Conservation (phyloP, 2,797 vertebrate species). For the Anguilla obscura region DNA sequence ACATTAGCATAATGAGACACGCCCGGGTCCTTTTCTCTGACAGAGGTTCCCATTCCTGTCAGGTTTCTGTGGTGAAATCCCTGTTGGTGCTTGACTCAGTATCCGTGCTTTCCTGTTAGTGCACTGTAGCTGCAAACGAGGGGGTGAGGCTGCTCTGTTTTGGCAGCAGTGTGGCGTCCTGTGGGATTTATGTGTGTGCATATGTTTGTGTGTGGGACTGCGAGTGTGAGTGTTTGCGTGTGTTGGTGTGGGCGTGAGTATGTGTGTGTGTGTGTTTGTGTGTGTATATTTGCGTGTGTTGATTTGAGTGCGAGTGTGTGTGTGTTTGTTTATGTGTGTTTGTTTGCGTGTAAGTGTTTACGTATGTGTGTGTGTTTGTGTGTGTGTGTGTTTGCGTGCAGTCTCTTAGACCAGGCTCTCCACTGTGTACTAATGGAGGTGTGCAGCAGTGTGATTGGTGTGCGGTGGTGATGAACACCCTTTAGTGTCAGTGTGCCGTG, state of each 20-base stretch:
- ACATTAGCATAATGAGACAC: constrained; percentile 54
- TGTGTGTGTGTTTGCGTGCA: no score
- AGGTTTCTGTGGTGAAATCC: neutral
- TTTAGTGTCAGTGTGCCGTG: neutral
- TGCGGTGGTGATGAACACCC: neutral
- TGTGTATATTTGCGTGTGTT: no score
- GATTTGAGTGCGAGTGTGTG: no score
- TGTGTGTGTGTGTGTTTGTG: no score
- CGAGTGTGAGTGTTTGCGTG: neutral
- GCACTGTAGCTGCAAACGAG: neutral
- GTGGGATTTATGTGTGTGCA: neutral
- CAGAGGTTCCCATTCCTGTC: neutral
- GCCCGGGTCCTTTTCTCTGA: constrained; percentile 34
- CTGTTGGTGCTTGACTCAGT: neutral
- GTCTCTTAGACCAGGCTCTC: neutral
- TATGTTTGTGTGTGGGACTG: neutral
- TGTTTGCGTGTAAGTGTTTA: neutral
- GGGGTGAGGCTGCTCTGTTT: neutral
- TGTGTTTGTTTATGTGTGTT: no score
- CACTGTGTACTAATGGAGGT: neutral
- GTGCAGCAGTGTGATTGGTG: neutral
- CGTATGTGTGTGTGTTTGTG: no score
- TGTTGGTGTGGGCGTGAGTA: no score
- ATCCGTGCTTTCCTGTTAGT: neutral
- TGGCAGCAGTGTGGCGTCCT: neutral